These are phyloP conservation scores for Takifugu flavidus DNA, from an alignment of 2,113 vertebrate species.

Conservation along the genomic window DNA sequence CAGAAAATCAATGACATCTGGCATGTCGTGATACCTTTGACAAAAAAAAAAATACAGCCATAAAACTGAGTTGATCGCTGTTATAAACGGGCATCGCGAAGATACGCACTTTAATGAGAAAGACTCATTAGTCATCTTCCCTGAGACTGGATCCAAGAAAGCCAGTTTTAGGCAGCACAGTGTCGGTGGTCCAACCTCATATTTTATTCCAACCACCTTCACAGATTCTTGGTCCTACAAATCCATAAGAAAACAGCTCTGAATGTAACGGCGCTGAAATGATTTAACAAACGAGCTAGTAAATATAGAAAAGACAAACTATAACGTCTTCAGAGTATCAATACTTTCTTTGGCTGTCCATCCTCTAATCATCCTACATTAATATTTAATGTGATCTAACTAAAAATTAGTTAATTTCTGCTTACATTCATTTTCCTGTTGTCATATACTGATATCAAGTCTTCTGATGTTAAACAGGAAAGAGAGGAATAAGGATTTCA, in stretches of 20 bases:
- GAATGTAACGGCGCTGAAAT: too few relatives aligned
- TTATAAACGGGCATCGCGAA: not conserved
- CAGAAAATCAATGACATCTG: conserved; percentile 98
- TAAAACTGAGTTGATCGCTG: not conserved
- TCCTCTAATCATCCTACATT: too few relatives aligned
- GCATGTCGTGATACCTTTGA: conserved; percentile 96
- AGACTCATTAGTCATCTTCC: conserved; percentile 96
- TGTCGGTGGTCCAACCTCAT: conserved; percentile 93
- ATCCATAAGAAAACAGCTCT: not conserved
- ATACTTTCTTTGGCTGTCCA: not conserved
- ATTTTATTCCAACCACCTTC: conserved; percentile 97
- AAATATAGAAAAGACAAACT: not conserved
- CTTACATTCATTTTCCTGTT: too few relatives aligned
- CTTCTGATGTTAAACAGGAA: too few relatives aligned
- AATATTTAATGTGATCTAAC: too few relatives aligned
- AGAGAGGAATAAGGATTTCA: too few relatives aligned
- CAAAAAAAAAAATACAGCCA: not conserved
- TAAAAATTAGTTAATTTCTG: too few relatives aligned
- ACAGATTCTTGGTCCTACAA: conserved; percentile 95
- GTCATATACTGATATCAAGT: too few relatives aligned
- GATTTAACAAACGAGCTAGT: not conserved
- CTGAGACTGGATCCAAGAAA: conserved; percentile 91
- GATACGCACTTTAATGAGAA: conserved; percentile 94
- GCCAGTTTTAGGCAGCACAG: conserved; percentile 96
- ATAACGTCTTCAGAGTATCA: not conserved